phyloP scores from a whole-genome alignment of 2,888 invertebrate species.

The Apodemia hepburni region DNA sequence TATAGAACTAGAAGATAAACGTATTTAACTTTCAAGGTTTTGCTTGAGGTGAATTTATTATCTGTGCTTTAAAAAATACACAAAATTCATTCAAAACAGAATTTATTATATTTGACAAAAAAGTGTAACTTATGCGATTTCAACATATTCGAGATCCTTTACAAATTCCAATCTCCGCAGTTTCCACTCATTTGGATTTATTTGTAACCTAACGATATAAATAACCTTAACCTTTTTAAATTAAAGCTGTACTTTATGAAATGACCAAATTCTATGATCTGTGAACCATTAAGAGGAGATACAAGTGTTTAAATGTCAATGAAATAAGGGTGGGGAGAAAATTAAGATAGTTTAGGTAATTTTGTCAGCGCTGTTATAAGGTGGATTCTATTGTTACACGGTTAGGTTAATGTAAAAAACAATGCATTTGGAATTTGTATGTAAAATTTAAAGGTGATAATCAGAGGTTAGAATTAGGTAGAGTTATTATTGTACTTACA shows the following conservation, averaged over 20 bases:
- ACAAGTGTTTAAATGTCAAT: constrained; percentile 8
- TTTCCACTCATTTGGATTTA: constrained; percentile 11
- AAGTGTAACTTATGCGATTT: not conserved
- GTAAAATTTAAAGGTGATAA: no score
- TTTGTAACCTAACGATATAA: not conserved
- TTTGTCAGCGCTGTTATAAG: not conserved
- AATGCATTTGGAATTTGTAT: not conserved
- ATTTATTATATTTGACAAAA: no score
- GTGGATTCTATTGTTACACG: not conserved
- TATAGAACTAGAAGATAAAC: no score
- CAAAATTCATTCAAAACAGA: no score
- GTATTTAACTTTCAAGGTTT: no score
- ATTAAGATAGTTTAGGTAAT: not conserved
- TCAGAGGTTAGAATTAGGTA: no score
- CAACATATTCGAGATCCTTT: constrained; percentile 3
- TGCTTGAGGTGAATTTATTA: no score
- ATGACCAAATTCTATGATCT: constrained; percentile 4
- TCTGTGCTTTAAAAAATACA: no score
- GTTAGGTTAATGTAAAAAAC: not conserved
- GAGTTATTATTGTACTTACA: no score
- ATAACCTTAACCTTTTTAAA: constrained; percentile 9
- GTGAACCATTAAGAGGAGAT: constrained; percentile 2
- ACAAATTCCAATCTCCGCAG: constrained; percentile 1
- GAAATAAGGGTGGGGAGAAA: not conserved
- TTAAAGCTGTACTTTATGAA: constrained; percentile 5